Conservation (phyloP, 2,113 vertebrate genomes). For the Emydura subglobosa region DNA sequence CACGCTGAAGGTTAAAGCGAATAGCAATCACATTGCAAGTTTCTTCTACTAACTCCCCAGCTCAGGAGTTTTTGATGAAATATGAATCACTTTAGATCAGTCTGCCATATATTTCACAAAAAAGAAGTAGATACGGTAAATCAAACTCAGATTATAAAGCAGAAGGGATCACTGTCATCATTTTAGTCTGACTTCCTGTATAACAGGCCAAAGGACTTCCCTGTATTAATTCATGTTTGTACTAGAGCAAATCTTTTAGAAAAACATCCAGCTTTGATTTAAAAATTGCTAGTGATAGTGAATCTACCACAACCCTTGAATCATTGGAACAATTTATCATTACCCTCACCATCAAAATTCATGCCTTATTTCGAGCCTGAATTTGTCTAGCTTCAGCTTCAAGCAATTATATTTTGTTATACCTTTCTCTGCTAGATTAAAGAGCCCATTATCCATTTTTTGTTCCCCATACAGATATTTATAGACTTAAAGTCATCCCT, state of each 20-base stretch:
- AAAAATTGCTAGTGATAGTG: no score
- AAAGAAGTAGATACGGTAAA: background rate
- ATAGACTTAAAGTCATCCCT: background rate
- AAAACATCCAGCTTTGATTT: no score
- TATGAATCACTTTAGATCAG: background rate
- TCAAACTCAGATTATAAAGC: background rate
- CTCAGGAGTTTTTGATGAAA: background rate
- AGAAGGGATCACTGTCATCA: background rate
- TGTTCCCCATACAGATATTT: background rate
- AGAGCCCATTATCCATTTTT: background rate
- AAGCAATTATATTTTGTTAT: background rate
- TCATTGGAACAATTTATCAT: background rate
- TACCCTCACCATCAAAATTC: background rate
- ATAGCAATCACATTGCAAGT: conserved; percentile 26
- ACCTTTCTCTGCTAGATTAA: background rate
- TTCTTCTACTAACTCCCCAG: background rate
- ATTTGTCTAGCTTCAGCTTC: background rate
- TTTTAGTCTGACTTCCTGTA: background rate
- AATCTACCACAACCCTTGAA: no score
- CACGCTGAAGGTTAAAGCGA: conserved; percentile 11
- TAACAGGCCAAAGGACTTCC: background rate
- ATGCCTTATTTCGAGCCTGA: background rate
- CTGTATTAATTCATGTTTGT: background rate
- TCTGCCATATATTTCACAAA: background rate
- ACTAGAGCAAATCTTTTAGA: background rate